phyloP scores from a whole-genome alignment of 2,888 invertebrate species.

The Parnassius glacialis region DNA sequence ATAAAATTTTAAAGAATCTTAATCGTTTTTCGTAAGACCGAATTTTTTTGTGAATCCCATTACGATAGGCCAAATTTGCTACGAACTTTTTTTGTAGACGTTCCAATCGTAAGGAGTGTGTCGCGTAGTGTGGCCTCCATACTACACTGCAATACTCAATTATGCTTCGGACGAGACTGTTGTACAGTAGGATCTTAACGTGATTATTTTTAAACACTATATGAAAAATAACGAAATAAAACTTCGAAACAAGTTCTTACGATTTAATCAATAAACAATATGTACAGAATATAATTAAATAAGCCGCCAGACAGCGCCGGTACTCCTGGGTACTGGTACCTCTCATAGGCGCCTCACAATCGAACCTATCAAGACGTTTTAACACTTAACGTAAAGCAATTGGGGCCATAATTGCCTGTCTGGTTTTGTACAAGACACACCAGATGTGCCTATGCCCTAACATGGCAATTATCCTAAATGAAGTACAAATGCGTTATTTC shows the following conservation, averaged over 20 bases:
- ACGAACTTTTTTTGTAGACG: too few relatives aligned
- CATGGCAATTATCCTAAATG: slow-evolving; percentile 2
- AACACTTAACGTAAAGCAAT: neutral
- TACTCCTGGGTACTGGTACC: neutral
- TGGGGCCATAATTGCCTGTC: neutral
- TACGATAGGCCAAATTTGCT: too few relatives aligned
- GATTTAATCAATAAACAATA: slow-evolving; percentile 26
- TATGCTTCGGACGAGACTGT: too few relatives aligned
- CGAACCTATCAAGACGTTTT: neutral
- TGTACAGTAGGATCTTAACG: too few relatives aligned
- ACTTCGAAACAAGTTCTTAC: slow-evolving; percentile 7
- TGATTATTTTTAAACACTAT: too few relatives aligned
- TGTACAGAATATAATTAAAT: slow-evolving; percentile 18
- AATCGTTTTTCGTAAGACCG: too few relatives aligned
- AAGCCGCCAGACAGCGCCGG: neutral
- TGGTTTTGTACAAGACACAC: neutral
- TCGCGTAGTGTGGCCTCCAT: too few relatives aligned
- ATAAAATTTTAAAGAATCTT: too few relatives aligned
- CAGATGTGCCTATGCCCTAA: neutral
- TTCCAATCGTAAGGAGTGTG: too few relatives aligned
- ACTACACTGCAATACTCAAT: too few relatives aligned
- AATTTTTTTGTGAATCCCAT: too few relatives aligned
- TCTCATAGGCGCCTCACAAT: neutral
- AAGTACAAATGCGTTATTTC: slow-evolving; percentile 1
- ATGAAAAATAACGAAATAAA: slow-evolving; percentile 10